A percentile compares a stretch with the other conserved stretches of the same genome.
These are phyloP conservation scores for Atethmia centrago DNA, from an alignment of 2,888 invertebrate genomes.

Conservation along the genomic window DNA sequence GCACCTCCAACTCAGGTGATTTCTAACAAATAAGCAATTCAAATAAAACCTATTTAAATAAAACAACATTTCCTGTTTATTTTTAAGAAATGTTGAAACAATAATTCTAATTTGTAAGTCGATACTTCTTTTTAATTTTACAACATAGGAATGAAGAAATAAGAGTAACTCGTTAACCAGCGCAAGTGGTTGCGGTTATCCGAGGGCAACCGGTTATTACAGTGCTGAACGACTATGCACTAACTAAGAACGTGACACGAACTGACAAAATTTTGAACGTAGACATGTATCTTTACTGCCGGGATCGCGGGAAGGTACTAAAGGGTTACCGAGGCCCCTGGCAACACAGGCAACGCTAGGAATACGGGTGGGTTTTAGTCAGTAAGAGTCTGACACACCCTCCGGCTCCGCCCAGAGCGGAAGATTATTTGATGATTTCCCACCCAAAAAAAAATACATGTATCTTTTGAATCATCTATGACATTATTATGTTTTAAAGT, in stretches of 20 bases:
- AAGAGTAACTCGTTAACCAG: constrained; percentile 8
- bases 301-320: too few relatives aligned
- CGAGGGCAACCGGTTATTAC: constrained; percentile 42
- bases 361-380: too few relatives aligned
- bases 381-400: too few relatives aligned
- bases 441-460: too few relatives aligned
- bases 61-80: constrained; percentile 4
- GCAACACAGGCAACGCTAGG: too few relatives aligned
- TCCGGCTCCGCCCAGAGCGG: too few relatives aligned
- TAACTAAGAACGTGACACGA: constrained; percentile 1
- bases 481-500: too few relatives aligned
- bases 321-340: too few relatives aligned
- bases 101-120: constrained; percentile 38
- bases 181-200: constrained; percentile 16
- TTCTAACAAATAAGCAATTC: constrained; percentile 3
- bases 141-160: constrained; percentile 37
- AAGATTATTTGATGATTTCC: too few relatives aligned
- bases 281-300: background rate
- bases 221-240: constrained; percentile 30
- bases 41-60: constrained; percentile 8
- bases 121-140: constrained; percentile 37
- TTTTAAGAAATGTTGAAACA: constrained; percentile 26
- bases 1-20: background rate
- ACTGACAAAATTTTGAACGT: constrained; percentile 14
- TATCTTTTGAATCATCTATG: background rate